These are phyloP conservation scores for Sebastes matsubarae DNA, from an alignment of 2,797 vertebrate genomes.

Conservation along the genomic window DNA sequence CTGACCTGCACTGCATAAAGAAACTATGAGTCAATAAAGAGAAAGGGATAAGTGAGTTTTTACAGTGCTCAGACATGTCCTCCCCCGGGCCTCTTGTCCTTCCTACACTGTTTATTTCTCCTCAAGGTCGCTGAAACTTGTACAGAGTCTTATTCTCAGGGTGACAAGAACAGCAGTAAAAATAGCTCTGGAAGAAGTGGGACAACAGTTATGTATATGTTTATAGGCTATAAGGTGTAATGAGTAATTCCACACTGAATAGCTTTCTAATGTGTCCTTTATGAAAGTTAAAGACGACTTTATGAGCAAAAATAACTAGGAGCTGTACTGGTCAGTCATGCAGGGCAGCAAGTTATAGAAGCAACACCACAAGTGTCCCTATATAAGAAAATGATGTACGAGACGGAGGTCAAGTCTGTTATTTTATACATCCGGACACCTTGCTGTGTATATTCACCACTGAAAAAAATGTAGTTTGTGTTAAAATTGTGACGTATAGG, in stretches of 20 bases:
- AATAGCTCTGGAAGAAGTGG: background rate
- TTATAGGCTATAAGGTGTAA: background rate
- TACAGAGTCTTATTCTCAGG: background rate
- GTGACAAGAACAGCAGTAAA: background rate
- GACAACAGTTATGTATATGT: background rate
- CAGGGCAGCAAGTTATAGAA: no score
- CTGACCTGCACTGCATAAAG: slow-evolving; percentile 25
- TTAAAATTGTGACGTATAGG: no score
- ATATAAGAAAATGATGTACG: no score
- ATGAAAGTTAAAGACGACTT: background rate
- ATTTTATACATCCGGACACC: background rate
- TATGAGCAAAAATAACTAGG: background rate
- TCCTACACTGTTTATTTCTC: background rate
- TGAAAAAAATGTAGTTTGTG: no score
- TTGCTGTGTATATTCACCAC: background rate
- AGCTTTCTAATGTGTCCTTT: background rate
- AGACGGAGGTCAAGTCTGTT: background rate
- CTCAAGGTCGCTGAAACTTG: slow-evolving; percentile 33
- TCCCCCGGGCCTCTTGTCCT: background rate
- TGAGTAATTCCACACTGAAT: background rate
- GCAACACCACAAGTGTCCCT: no score
- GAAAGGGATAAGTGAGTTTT: slow-evolving; percentile 19
- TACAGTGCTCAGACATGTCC: slow-evolving; percentile 13
- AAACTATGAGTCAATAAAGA: slow-evolving; percentile 36
- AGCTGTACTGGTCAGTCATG: rapidly evolving